Percentiles rank a stretch among this genome's conserved stretches.
phyloP scores from a whole-genome alignment of 2,797 vertebrate species.

The Eidolon dupreanum region DNA sequence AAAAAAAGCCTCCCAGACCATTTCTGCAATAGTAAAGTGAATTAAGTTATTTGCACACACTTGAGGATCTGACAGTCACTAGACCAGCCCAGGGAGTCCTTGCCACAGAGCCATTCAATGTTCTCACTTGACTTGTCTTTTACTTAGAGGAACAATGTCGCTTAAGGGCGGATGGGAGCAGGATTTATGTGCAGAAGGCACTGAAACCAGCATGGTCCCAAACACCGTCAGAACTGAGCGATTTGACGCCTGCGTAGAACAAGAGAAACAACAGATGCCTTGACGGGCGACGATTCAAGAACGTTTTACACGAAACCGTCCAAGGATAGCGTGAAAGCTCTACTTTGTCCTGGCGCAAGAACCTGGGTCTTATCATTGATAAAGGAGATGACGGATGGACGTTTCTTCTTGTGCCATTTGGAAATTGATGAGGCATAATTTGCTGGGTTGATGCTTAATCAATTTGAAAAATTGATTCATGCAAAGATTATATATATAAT shows the following conservation, averaged over 20 bases:
- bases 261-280: neutral
- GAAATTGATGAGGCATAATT: neutral
- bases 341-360: accelerated
- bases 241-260: neutral
- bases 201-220: neutral
- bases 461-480: neutral
- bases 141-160: neutral
- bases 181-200: neutral
- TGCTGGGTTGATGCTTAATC: neutral
- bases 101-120: too few relatives aligned
- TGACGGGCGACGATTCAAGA: neutral
- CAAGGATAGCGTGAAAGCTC: accelerated
- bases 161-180: accelerated
- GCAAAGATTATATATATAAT: too few relatives aligned
- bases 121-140: neutral
- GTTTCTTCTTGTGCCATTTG: neutral
- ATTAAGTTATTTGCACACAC: neutral
- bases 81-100: neutral
- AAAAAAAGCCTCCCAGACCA: neutral
- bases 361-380: neutral
- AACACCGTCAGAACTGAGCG: accelerated
- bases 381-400: neutral
- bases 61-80: neutral
- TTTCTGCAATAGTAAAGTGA: neutral
- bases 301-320: neutral